Conservation (phyloP, 2,888 invertebrate species). For the Ctenicera cuprea region DNA sequence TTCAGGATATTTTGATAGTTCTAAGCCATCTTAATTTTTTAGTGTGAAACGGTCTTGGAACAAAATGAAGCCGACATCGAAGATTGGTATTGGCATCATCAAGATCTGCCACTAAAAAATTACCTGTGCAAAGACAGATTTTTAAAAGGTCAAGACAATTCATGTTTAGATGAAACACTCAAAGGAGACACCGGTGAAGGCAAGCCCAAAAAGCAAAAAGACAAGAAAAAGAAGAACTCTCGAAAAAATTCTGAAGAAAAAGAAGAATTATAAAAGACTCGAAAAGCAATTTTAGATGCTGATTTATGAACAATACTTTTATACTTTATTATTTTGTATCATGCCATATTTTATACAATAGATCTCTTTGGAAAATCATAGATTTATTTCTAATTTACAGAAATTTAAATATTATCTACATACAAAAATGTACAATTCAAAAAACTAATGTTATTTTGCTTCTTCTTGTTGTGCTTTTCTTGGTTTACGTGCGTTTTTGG, state of each 20-base stretch:
- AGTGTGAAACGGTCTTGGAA: slow-evolving; percentile 92
- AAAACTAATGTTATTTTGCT: slow-evolving; percentile 10
- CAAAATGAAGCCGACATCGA: slow-evolving; percentile 90
- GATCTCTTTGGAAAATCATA: too few relatives aligned
- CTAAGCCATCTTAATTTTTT: too few relatives aligned
- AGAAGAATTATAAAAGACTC: slow-evolving; percentile 39
- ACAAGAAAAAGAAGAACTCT: slow-evolving; percentile 54
- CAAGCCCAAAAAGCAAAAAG: slow-evolving; percentile 47
- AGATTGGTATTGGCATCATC: slow-evolving; percentile 93
- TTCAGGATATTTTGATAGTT: too few relatives aligned
- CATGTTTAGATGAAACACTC: slow-evolving; percentile 79
- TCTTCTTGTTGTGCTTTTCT: slow-evolving; percentile 17
- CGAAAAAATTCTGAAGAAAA: slow-evolving; percentile 56
- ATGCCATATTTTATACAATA: too few relatives aligned
- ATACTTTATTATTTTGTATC: slow-evolving; percentile 30
- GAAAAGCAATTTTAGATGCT: slow-evolving; percentile 13
- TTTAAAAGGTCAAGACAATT: slow-evolving; percentile 80
- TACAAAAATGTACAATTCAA: slow-evolving; percentile 27
- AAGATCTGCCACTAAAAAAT: slow-evolving; percentile 80
- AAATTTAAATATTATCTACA: slow-evolving; percentile 9
- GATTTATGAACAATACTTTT: slow-evolving; percentile 18
- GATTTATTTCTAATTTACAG: not conserved
- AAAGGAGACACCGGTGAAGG: slow-evolving; percentile 69
- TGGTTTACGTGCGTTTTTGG: slow-evolving; percentile 69
- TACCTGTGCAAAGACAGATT: slow-evolving; percentile 88